Evolutionary conservation across 2,797 vertebrate species (phyloP).

Genomic region (Hemitrygon akajei): DNA sequence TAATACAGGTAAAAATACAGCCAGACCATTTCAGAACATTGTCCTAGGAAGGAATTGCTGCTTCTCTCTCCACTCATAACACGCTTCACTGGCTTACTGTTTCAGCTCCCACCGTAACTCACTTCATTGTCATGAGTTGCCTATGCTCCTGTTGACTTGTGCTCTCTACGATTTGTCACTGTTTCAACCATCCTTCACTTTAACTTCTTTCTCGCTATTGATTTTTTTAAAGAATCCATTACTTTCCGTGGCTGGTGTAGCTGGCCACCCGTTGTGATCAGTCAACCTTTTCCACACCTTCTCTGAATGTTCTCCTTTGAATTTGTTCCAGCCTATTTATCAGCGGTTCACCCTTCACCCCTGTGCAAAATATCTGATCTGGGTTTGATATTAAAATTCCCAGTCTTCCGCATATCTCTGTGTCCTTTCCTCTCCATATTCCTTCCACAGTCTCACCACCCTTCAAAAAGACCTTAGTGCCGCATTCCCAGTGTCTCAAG

Average conservation of each 20-base stretch:
- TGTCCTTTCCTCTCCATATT: too few species aligned
- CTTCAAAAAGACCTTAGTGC: not conserved
- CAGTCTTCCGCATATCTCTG: too few species aligned
- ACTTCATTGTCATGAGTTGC: not conserved
- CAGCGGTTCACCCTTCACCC: not conserved
- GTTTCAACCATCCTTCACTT: not conserved
- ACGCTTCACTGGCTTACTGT: not conserved
- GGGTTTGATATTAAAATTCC: too few species aligned
- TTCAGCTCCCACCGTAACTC: not conserved
- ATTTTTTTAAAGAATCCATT: not conserved
- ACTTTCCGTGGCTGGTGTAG: not conserved
- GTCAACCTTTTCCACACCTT: not conserved
- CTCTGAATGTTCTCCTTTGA: not conserved
- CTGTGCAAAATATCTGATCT: not conserved
- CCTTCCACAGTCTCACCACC: too few species aligned
- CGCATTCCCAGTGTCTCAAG: not conserved
- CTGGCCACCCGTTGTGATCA: not conserved
- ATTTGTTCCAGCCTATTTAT: not conserved
- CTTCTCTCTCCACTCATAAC: too few species aligned
- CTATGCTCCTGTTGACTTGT: not conserved
- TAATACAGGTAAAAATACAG: not conserved
- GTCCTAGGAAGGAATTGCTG: not conserved
- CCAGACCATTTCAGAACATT: not conserved
- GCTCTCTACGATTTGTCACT: not conserved
- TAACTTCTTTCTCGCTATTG: not conserved